A percentile compares a stretch with the other conserved stretches of the same genome.
Conservation (phyloP, 2,888 invertebrate species). For the Diaphora mendica region DNA sequence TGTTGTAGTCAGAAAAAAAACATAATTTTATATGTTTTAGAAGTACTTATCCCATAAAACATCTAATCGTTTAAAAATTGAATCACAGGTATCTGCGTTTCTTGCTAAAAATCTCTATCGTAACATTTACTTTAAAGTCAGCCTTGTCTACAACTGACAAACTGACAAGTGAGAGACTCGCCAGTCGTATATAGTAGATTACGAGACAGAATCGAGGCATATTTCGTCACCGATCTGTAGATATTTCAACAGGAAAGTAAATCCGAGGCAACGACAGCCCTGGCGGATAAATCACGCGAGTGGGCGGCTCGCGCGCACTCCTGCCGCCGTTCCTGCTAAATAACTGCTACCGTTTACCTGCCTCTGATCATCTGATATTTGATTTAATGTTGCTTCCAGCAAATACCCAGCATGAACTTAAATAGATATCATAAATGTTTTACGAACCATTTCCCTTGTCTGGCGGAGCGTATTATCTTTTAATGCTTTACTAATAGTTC, state of each 20-base stretch:
- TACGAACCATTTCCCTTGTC: conserved; percentile 33
- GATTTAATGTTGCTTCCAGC: conserved; percentile 78
- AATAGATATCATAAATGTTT: conserved; percentile 56
- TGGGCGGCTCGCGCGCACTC: conserved; percentile 73
- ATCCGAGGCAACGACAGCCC: conserved; percentile 61
- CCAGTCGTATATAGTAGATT: conserved; percentile 53
- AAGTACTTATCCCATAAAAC: not conserved
- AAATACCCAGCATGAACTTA: conserved; percentile 58
- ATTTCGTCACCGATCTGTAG: conserved; percentile 77
- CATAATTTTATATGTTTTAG: too few relatives aligned
- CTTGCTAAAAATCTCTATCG: conserved; percentile 22
- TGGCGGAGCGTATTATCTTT: conserved; percentile 17
- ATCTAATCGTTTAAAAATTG: not conserved
- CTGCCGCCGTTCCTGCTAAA: conserved; percentile 71
- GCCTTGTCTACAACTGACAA: conserved; percentile 51
- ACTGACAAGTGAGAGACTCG: conserved; percentile 53
- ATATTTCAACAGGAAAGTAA: conserved; percentile 79
- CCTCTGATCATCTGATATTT: conserved; percentile 83
- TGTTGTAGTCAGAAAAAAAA: too few relatives aligned
- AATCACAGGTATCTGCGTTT: not conserved
- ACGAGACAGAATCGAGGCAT: conserved; percentile 59
- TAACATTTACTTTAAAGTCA: conserved; percentile 32
- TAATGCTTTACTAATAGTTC: conserved; percentile 2
- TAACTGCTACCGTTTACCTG: conserved; percentile 85
- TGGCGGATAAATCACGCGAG: conserved; percentile 80